Base-by-base conservation (phyloP, 2,113 vertebrate species). In the Haemorhous mexicanus region DNA sequence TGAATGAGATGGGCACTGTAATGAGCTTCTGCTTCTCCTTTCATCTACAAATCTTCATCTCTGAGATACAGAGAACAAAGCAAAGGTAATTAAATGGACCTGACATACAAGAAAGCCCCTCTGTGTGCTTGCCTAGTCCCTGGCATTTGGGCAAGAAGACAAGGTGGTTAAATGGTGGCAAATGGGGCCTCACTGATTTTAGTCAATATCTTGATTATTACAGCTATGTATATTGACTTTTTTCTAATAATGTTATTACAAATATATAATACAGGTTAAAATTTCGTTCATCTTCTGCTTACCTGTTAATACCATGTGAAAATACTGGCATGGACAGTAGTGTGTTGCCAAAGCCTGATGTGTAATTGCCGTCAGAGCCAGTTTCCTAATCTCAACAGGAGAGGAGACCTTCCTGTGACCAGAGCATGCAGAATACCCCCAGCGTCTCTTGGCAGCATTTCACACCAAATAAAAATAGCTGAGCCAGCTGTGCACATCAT, bases 401-500 rank as follows among this genome's bases (percentile, higher is more conserved):
- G 58, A 53, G 3, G 35, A 70, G 78, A 59, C 53, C 74, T 87
- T 94, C 58, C 58, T 23, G 26, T 56, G 63, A 26, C 27, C 44
- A 49, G 88, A 77, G 33, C 33, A 35, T 59, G 83, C 63, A 73
- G 76, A 59, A 33, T 58, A 43, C 64, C 74, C 62, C 50, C 13
- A 49, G 33, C 49, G 47, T 90, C 59, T 84, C 75, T 49, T 86
- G 90, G 87, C 84, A 95, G 87, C 66, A 50, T 84, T 89, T 95
- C 87, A 97, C 86, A 64, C 22, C 33, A 63, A 96, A 96, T 81
- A 79, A 94, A 80, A 94, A 76, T 46, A 95, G 62, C 82, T 69
- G 90, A 91, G 89, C 90, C 95, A 88, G 52, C 84, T 81, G 91
- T 96, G 67, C 84, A 91, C 89, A 84, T 97, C 56, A 39, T 97